phyloP scores from a whole-genome alignment of 2,888 invertebrate genomes.

The Caenorhabditis sp. region DNA sequence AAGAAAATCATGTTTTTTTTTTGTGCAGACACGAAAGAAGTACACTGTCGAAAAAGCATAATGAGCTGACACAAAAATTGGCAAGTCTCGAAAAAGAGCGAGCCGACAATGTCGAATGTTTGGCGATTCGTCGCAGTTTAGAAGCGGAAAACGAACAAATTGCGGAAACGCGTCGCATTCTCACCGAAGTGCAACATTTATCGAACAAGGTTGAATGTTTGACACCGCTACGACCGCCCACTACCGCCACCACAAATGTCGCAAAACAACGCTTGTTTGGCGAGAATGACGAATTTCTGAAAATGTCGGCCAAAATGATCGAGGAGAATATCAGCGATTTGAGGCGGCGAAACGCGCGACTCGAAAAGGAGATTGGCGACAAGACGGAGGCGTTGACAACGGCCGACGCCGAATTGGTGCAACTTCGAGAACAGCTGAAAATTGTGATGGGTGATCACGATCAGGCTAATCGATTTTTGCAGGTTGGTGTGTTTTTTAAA shows the following conservation, averaged over 20 bases:
- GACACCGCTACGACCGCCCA: slow-evolving; percentile 13
- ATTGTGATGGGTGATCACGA: slow-evolving; percentile 34
- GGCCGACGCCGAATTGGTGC: slow-evolving; percentile 69
- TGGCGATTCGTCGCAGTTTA: slow-evolving; percentile 9
- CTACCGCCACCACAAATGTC: too few relatives aligned
- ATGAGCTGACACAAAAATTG: not conserved
- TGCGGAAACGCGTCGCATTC: slow-evolving; percentile 15
- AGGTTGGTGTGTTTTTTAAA: too few relatives aligned
- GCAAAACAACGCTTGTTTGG: too few relatives aligned
- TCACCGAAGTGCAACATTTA: slow-evolving; percentile 23
- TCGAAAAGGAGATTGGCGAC: slow-evolving; percentile 18
- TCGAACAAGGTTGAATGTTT: slow-evolving; percentile 16
- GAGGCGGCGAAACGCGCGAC: slow-evolving; percentile 8
- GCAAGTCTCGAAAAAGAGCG: slow-evolving; percentile 2
- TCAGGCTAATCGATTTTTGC: slow-evolving; percentile 28
- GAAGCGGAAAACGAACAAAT: slow-evolving; percentile 9
- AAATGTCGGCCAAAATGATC: slow-evolving; percentile 26
- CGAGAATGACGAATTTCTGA: slow-evolving; percentile 16
- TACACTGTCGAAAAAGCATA: not conserved
- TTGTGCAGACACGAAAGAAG: too few relatives aligned
- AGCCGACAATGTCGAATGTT: not conserved
- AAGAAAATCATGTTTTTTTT: slow-evolving; percentile 2
- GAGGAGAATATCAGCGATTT: slow-evolving; percentile 22
- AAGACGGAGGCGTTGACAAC: slow-evolving; percentile 12
- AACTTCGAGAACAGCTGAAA: slow-evolving; percentile 76